Percentiles rank a stretch among this genome's conserved stretches.
phyloP scores from a whole-genome alignment of 2,113 vertebrate genomes.

The cattle (Bos taurus) region DNA sequence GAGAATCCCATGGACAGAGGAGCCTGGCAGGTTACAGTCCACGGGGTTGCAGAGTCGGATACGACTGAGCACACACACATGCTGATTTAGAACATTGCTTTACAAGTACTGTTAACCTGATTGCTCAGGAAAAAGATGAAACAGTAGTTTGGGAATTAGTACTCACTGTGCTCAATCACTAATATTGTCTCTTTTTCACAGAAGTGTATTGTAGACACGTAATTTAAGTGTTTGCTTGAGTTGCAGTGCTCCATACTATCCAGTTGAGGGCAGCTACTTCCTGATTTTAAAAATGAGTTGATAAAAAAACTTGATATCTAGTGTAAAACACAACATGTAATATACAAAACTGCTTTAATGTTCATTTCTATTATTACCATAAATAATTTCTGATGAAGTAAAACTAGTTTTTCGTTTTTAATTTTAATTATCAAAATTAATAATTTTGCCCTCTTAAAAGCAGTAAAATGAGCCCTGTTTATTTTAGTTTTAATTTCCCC shows the following conservation, averaged over 20 bases:
- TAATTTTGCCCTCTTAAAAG: neutral
- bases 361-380: neutral
- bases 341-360: neutral
- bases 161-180: neutral
- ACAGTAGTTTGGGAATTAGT: neutral
- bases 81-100: neutral
- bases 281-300: slow-evolving; percentile 32
- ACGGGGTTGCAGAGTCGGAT: neutral
- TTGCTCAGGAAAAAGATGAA: neutral
- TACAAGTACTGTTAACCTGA: neutral
- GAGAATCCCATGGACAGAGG: neutral
- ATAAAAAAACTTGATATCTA: neutral
- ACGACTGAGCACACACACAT: neutral
- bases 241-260: slow-evolving; percentile 70
- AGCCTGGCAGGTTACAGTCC: neutral
- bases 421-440: neutral
- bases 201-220: neutral
- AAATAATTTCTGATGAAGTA: neutral
- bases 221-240: neutral
- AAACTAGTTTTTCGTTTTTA: neutral
- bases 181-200: neutral
- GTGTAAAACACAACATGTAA: neutral
- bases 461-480: neutral
- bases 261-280: slow-evolving; percentile 80
- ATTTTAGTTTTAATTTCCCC: slow-evolving; percentile 29